These are phyloP conservation scores for Paracyclopina nana DNA, from an alignment of 1,140 invertebrate genomes.

Conservation along the genomic window DNA sequence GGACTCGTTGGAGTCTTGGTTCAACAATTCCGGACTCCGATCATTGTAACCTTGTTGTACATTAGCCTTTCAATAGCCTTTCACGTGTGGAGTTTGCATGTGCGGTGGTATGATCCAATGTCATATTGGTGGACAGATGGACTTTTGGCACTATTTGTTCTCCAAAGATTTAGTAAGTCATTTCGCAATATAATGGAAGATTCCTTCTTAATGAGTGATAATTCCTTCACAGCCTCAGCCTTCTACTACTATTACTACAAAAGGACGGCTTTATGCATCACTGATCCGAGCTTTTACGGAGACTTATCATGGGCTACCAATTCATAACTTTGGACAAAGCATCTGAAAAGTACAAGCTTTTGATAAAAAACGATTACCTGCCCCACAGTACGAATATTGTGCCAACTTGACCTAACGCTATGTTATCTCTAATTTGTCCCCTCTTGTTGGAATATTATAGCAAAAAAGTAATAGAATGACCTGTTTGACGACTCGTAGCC, in stretches of 20 bases:
- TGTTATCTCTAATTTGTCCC: no score
- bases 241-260: constrained; percentile 1
- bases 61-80: constrained; percentile 5
- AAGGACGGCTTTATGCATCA: constrained; percentile 7
- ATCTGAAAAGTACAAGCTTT: no score
- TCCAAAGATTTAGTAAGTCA: constrained; percentile 9
- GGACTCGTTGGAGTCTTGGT: constrained; percentile 6
- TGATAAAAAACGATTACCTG: no score
- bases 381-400: no score
- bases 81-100: constrained; percentile 3
- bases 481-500: no score
- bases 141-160: constrained; percentile 4
- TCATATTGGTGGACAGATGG: constrained; percentile 8
- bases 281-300: background rate
- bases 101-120: constrained; percentile 6
- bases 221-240: background rate
- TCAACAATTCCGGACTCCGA: constrained; percentile 2
- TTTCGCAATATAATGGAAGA: background rate
- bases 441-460: no score
- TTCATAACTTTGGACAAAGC: background rate
- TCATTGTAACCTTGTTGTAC: constrained; percentile 1
- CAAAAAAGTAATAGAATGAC: no score
- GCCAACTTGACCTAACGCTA: no score
- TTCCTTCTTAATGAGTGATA: background rate
- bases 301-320: background rate